These are phyloP conservation scores for Chloroclysta siterata DNA, from an alignment of 2,888 invertebrate species.

Conservation along the genomic window DNA sequence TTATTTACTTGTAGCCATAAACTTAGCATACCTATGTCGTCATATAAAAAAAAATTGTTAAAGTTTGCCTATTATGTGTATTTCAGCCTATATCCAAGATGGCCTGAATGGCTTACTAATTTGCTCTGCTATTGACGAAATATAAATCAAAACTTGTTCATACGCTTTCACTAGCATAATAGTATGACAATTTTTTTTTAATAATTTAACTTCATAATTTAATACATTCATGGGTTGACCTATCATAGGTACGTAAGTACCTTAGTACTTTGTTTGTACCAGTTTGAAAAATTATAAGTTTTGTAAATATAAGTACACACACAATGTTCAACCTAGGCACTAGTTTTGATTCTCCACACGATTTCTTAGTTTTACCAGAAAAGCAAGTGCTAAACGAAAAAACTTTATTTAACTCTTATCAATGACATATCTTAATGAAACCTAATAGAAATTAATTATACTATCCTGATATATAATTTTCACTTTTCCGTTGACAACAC, in stretches of 20 bases:
- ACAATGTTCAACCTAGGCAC: not conserved
- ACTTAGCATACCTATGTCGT: constrained; percentile 8
- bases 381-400: not conserved
- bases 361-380: not conserved
- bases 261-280: no score
- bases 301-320: not conserved
- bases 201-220: no score
- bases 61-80: constrained; percentile 14
- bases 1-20: constrained; percentile 14
- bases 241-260: no score
- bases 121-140: not conserved
- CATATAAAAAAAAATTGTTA: constrained; percentile 1
- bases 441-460: not conserved
- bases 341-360: not conserved
- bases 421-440: not conserved
- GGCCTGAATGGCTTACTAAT: constrained; percentile 16
- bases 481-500: not conserved
- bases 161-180: not conserved
- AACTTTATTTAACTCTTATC: not conserved
- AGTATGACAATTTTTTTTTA: not conserved
- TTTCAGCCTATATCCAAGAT: not conserved
- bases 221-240: no score
- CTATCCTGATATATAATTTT: not conserved
- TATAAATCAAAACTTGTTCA: constrained; percentile 1
- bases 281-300: no score